Percentiles rank a stretch among this genome's conserved stretches.
Evolutionary conservation across 1,140 invertebrate genomes (phyloP).

Genomic region (Cherax destructor): DNA sequence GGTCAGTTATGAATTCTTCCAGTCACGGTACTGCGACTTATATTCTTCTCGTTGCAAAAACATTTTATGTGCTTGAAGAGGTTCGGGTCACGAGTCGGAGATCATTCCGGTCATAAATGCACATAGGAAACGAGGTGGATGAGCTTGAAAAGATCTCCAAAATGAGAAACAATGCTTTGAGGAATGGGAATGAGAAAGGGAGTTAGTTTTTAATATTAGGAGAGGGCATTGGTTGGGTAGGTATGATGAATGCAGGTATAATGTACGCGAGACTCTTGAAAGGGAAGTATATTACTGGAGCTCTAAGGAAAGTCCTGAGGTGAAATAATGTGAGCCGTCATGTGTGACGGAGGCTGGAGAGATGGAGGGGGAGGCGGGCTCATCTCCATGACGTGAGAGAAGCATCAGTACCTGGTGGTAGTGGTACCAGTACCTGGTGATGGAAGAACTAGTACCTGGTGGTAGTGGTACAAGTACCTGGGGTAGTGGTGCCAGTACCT

Average conservation of each 20-base stretch:
- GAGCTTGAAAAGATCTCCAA: neutral
- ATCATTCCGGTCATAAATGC: no score
- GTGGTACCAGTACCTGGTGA: no score
- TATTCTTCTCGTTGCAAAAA: no score
- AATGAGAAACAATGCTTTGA: neutral
- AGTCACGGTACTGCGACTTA: no score
- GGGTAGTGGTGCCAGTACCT: no score
- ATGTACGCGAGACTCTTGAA: neutral
- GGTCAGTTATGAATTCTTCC: no score
- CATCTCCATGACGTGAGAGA: no score
- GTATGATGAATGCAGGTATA: neutral
- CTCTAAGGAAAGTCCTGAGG: neutral
- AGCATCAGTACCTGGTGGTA: neutral
- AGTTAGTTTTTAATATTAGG: neutral
- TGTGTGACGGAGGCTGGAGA: neutral
- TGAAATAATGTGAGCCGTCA: neutral
- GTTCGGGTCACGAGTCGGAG: no score
- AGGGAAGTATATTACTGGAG: neutral
- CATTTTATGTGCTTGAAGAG: no score
- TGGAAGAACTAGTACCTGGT: no score
- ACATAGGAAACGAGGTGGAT: neutral
- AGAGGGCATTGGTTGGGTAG: neutral
- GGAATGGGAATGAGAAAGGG: neutral
- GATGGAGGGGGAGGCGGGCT: no score
- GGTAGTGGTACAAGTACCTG: no score